phyloP scores from a whole-genome alignment of 2,113 vertebrate genomes.

The Scopus umbretta region DNA sequence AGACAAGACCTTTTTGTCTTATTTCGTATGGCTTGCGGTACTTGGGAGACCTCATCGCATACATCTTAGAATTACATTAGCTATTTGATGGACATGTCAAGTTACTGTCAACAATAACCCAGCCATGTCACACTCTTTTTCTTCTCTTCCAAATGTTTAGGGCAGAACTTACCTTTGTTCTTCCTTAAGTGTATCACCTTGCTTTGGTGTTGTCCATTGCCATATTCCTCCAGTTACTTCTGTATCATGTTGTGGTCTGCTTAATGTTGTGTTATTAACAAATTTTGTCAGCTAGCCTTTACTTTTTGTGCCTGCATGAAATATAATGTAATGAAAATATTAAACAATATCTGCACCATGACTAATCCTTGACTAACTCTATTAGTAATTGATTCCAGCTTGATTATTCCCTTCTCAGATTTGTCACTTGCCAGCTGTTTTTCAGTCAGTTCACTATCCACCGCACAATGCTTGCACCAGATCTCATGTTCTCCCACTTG shows the following conservation, averaged over 20 bases:
- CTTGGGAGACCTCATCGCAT: background rate
- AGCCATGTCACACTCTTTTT: background rate
- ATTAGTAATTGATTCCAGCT: background rate
- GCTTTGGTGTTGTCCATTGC: background rate
- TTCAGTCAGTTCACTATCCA: background rate
- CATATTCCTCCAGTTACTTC: background rate
- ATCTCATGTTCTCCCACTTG: background rate
- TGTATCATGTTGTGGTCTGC: background rate
- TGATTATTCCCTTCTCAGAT: background rate
- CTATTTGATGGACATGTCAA: background rate
- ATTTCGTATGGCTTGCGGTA: background rate
- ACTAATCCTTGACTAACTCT: background rate
- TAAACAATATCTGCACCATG: background rate
- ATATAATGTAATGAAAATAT: background rate
- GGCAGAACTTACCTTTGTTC: background rate
- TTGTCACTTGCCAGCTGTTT: background rate
- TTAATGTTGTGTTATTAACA: background rate
- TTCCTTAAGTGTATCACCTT: background rate
- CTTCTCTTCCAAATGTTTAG: background rate
- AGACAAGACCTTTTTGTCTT: background rate
- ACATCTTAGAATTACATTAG: background rate
- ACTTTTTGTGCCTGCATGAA: background rate
- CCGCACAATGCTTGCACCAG: background rate
- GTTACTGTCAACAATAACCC: background rate
- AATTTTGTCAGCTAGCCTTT: background rate